A percentile compares a stretch with the other conserved stretches of the same genome.
These are phyloP conservation scores for Caenorhabditis becei DNA, from an alignment of 2,888 invertebrate genomes.

Conservation along the genomic window DNA sequence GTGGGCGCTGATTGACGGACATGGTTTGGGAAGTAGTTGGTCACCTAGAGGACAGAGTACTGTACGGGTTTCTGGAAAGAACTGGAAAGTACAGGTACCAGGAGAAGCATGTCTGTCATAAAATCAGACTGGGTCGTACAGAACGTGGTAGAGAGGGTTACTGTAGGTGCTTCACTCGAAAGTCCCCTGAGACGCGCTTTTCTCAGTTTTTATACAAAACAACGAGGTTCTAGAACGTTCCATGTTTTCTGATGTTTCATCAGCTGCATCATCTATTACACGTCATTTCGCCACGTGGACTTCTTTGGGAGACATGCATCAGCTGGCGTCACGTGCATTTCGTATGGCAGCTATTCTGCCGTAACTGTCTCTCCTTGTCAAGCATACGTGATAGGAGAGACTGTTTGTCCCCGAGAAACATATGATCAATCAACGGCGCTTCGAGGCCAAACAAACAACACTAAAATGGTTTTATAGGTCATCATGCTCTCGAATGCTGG, in stretches of 20 bases:
- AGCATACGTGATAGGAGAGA: slow-evolving; percentile 20
- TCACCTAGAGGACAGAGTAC: slow-evolving; percentile 12
- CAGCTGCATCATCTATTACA: background rate
- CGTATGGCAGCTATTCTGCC: slow-evolving; percentile 42
- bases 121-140: too few relatives aligned
- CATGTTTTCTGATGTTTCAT: background rate
- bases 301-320: background rate
- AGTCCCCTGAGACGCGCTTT: too few relatives aligned
- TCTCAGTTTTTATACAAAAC: too few relatives aligned
- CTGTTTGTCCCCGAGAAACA: slow-evolving; percentile 26
- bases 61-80: background rate
- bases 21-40: slow-evolving; percentile 12
- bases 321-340: slow-evolving; percentile 19
- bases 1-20: slow-evolving; percentile 26
- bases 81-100: background rate
- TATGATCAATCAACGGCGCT: slow-evolving; percentile 19
- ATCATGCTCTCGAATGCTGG: slow-evolving; percentile 72
- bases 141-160: background rate
- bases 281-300: slow-evolving; percentile 7
- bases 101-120: background rate
- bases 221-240: background rate
- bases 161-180: too few relatives aligned
- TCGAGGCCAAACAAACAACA: slow-evolving; percentile 20
- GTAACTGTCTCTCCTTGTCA: slow-evolving; percentile 9
- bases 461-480: slow-evolving; percentile 57